A percentile compares a stretch with the other conserved stretches of the same genome.
phyloP scores from a whole-genome alignment of 2,888 invertebrate genomes.

The Zygogramma bicolorata region DNA sequence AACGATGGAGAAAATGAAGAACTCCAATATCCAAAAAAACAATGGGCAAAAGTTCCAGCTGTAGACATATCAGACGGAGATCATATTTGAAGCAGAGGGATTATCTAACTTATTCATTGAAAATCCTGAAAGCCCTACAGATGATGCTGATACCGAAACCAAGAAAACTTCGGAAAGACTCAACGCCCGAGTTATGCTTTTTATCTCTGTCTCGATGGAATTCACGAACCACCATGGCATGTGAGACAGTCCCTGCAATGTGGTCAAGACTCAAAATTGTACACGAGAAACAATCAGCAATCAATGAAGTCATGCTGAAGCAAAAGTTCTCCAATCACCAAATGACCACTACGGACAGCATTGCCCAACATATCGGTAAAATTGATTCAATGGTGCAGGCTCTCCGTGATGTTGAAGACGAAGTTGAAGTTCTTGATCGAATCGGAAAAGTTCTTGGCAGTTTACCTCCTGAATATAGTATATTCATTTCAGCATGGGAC shows the following conservation, averaged over 20 bases:
- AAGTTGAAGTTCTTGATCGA: constrained; percentile 3
- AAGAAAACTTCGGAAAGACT: neutral
- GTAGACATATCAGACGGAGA: neutral
- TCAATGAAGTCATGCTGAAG: neutral
- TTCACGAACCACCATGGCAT: neutral
- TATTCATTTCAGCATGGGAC: neutral
- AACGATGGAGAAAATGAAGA: neutral
- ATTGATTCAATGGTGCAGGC: neutral
- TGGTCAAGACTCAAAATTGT: neutral
- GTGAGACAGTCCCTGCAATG: neutral
- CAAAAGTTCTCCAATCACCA: neutral
- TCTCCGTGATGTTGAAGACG: constrained; percentile 3
- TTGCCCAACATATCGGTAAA: neutral
- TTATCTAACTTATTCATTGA: neutral
- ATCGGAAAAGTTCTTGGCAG: neutral
- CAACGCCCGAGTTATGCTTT: neutral
- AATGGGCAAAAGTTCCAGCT: neutral
- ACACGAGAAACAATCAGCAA: neutral
- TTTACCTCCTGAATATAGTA: neutral
- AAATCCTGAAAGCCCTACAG: neutral
- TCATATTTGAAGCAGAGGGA: neutral
- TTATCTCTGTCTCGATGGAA: neutral
- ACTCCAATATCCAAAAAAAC: neutral
- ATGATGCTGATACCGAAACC: neutral
- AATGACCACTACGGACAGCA: neutral